These are phyloP conservation scores for Dichetophora obliterata DNA, from an alignment of 2,888 invertebrate species.

Conservation along the genomic window DNA sequence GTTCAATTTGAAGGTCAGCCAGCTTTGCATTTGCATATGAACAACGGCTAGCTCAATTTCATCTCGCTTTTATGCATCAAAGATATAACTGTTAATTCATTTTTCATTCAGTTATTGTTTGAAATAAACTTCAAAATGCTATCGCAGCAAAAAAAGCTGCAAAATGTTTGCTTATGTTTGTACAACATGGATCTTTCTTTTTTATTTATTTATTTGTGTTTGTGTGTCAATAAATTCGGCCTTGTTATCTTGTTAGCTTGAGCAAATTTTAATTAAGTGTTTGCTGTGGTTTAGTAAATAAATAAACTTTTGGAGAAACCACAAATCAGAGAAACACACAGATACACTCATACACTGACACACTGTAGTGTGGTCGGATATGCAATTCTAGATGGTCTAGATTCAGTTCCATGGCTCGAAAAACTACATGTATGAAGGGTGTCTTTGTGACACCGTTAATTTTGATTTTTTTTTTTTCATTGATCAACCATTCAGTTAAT, in stretches of 20 bases:
- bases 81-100: not conserved
- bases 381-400: no score
- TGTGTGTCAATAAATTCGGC: constrained; percentile 16
- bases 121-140: not conserved
- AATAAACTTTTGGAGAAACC: not conserved
- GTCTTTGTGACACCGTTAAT: no score
- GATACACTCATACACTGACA: not conserved
- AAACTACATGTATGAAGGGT: no score
- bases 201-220: not conserved
- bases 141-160: not conserved
- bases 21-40: not conserved
- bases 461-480: no score
- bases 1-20: constrained; percentile 16
- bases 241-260: constrained; percentile 28
- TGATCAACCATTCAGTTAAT: no score
- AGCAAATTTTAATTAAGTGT: constrained; percentile 18
- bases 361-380: no score
- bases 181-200: not conserved
- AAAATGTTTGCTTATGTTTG: constrained; percentile 9
- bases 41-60: not conserved
- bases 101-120: not conserved
- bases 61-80: not conserved
- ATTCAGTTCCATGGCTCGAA: no score
- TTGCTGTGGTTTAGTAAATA: constrained; percentile 14
- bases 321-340: not conserved